These are phyloP conservation scores for Tilapia sparmanii DNA, from an alignment of 2,113 vertebrate species.

Conservation along the genomic window DNA sequence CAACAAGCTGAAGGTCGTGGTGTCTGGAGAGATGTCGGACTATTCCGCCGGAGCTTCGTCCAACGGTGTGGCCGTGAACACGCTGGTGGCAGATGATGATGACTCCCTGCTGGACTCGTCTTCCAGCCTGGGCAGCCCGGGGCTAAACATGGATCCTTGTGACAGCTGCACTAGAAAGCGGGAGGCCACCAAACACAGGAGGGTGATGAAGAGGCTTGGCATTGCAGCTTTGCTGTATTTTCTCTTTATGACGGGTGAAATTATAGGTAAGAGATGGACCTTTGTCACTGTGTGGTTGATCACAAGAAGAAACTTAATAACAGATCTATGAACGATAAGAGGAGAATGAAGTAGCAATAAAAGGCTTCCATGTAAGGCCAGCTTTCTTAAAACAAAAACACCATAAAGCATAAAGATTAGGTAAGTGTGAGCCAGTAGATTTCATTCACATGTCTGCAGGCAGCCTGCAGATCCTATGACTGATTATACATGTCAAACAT, in stretches of 20 bases:
- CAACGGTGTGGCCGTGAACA: conserved; percentile 73
- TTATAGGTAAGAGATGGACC: conserved; percentile 79
- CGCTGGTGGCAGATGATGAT: conserved; percentile 69
- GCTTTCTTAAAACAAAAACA: background rate
- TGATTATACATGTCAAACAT: background rate
- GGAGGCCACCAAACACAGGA: conserved; percentile 71
- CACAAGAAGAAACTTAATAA: background rate
- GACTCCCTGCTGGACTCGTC: conserved; percentile 78
- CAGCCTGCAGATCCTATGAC: background rate
- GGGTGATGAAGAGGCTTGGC: conserved; percentile 79
- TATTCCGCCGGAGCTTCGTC: conserved; percentile 48
- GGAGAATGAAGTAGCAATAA: background rate
- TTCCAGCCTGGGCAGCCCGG: conserved; percentile 49
- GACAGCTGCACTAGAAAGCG: conserved; percentile 73
- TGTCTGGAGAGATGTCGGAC: conserved; percentile 78
- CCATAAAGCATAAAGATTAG: background rate
- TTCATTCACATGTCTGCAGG: background rate
- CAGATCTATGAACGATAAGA: background rate
- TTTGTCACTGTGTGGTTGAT: background rate
- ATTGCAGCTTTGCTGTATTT: conserved; percentile 86
- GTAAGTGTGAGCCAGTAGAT: background rate
- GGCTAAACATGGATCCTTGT: conserved; percentile 73
- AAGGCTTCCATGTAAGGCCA: background rate
- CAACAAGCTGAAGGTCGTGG: conserved; percentile 86
- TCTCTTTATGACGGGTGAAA: conserved; percentile 90